A percentile compares a stretch with the other conserved stretches of the same genome.
Evolutionary conservation across 2,888 invertebrate species (phyloP).

Genomic region (Lucinisca nassula): DNA sequence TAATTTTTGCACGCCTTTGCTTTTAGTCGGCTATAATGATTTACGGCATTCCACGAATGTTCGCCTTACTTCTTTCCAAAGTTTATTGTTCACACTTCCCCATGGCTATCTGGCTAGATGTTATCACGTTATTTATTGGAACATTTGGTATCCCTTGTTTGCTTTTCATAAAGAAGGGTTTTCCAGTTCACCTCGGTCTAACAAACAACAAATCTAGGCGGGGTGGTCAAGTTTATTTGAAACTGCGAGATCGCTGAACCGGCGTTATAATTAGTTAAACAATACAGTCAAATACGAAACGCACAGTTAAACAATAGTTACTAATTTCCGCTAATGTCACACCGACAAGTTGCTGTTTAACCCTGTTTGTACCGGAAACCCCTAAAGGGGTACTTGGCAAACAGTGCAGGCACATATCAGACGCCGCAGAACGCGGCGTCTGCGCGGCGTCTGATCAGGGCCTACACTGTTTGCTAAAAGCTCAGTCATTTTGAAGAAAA

Average conservation of each 20-base stretch:
- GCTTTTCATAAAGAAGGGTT: background rate
- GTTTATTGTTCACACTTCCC: background rate
- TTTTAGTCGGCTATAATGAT: background rate
- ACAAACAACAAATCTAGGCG: background rate
- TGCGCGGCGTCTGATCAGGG: too few species aligned
- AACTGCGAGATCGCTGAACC: background rate
- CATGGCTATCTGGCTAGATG: background rate
- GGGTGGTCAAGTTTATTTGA: background rate
- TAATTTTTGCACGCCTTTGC: background rate
- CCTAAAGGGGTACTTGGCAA: too few species aligned
- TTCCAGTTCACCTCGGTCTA: slow-evolving; percentile 4
- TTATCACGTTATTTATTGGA: background rate
- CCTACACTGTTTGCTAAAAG: too few species aligned
- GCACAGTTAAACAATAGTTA: background rate
- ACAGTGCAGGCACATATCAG: too few species aligned
- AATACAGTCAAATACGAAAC: too few species aligned
- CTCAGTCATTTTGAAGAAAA: too few species aligned
- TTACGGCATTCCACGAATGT: background rate
- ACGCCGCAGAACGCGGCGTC: too few species aligned
- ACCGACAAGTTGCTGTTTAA: too few species aligned
- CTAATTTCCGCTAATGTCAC: background rate
- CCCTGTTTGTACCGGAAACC: too few species aligned
- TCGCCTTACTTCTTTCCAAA: background rate
- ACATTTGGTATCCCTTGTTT: slow-evolving; percentile 12
- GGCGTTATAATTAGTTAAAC: background rate